Base-by-base conservation (phyloP, 2,113 vertebrate species). In the Tamias sibiricus region DNA sequence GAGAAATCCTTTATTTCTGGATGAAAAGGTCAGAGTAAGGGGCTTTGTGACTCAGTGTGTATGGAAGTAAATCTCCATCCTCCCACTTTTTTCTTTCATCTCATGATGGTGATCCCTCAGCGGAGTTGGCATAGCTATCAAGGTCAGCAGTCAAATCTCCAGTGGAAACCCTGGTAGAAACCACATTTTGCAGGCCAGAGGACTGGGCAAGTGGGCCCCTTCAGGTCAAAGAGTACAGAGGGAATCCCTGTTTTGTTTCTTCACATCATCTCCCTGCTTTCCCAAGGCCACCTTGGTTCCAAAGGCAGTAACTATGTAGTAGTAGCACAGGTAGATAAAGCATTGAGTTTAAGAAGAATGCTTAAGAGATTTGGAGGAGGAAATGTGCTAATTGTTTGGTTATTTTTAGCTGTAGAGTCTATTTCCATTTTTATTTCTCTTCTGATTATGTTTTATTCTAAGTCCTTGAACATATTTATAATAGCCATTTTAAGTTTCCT, bases 381-480 rank as follows among this genome's bases (percentile, higher is more conserved):
- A 87, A 87, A 72, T n/a, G 71, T 22, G 35, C 68, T 64, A 19
- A 10, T 40, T 72, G 24, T 75, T 30, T 79, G 47, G 11, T 49
- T 49, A 12, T 20, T 87, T 77, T 74, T 9, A 68, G 11, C 3
- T 69, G 32, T 82, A 72, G 37, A 82, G 52, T 69, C 17, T 90
- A 49, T n/a, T 68, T 92, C 19, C 22, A 32, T 91, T 93, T 95
- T 87, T 64, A 52, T 91, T 91, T 82, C 69, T 92, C 24, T 75
- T n/a, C 11, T 86, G 20, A n/a, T 74, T 77, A 17, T 66, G 6
- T n/a, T 90, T 92, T 92, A 30, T 22, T 62, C 12, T 88, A 76
- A 44, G 42, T 71, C 9, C 66, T 94, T 82, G 20, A 94, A 40
- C 11, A 64, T 76, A 52, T 62, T 88, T 75, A 64, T 90, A 54